Evolutionary conservation across 2,888 invertebrate species (phyloP), one percentile per base, ranked within the genome.

Genomic region (Yponomeuta plumbellus): DNA sequence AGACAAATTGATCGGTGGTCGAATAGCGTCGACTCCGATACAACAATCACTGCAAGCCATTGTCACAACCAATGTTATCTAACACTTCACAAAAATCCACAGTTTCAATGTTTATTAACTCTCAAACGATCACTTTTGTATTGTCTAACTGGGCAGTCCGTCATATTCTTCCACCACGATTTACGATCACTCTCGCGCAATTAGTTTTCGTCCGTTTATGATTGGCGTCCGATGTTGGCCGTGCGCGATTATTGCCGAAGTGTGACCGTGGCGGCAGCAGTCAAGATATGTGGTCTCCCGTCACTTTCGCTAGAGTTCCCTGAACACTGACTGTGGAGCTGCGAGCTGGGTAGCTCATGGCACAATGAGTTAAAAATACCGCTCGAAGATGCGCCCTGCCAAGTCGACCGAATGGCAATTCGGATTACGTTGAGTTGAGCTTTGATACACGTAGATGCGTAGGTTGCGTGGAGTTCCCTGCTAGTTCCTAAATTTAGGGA

Each of bases 1-100:
- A 78, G 80, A 92, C 73, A 96, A 88, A 83, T 94, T 95, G 80
- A 97, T 94, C 70, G 97, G 97, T 71, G 94, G 92, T 76, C 94
- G 93, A 74, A 97, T 93, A 68, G 95, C 94, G 74, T 94, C 91
- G 69, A 93, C 94, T 74, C 93, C 92, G 75, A 92, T 91, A 84
- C 95, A 95, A 83, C 94, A 94, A 72, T 86, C 84, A 84, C 94
- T 94, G 83, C 93, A 94, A 75, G 93, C 88, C 94, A 93, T 93
- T 74, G 69, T 82, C 69, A 75, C 70, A 72, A 74, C 73, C 72
- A 72, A 72, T 78, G 66, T 77, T 73, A 74, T 76, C 23, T 63
- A 57, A 34, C 79, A 82, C 83, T 78, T 72, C 77, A 79, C 77
- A 76, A 77, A 77, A 83, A 81, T 78, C 70, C 84, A 85, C 83